Percentiles rank a stretch among this genome's conserved stretches.
Conservation (phyloP, 2,113 vertebrate genomes). For the Gallinago paraguaiae region DNA sequence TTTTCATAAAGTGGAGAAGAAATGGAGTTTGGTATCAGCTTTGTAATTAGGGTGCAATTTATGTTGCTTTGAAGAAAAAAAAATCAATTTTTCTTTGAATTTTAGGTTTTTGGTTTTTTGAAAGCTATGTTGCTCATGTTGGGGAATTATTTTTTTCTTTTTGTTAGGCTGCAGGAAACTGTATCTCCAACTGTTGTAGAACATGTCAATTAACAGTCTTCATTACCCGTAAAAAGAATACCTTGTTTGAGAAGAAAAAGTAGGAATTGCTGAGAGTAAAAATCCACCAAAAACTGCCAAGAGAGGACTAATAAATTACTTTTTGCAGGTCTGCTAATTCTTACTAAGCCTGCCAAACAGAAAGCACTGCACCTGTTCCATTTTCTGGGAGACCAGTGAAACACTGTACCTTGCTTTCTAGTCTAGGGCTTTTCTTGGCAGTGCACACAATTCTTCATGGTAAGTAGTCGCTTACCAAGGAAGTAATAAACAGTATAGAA, state of each 20-base stretch:
- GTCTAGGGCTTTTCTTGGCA: background rate
- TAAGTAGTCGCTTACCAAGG: background rate
- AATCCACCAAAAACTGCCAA: background rate
- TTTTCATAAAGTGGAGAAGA: background rate
- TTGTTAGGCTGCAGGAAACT: background rate
- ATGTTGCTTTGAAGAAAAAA: background rate
- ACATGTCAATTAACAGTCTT: background rate
- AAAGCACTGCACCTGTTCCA: background rate
- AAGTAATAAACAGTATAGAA: background rate
- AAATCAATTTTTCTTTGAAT: background rate
- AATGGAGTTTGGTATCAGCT: background rate
- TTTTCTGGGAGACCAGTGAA: background rate
- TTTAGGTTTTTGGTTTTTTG: background rate
- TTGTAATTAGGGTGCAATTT: background rate
- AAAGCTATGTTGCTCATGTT: background rate
- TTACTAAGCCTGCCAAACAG: background rate
- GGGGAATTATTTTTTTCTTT: background rate
- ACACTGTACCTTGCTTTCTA: background rate
- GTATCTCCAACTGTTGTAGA: background rate
- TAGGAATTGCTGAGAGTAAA: background rate
- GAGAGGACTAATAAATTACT: background rate
- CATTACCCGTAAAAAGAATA: background rate
- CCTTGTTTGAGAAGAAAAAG: background rate
- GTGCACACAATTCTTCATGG: background rate
- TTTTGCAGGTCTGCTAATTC: background rate